These are phyloP conservation scores for Ornithorhynchus anatinus DNA, from an alignment of 2,113 vertebrate species.

Conservation along the genomic window DNA sequence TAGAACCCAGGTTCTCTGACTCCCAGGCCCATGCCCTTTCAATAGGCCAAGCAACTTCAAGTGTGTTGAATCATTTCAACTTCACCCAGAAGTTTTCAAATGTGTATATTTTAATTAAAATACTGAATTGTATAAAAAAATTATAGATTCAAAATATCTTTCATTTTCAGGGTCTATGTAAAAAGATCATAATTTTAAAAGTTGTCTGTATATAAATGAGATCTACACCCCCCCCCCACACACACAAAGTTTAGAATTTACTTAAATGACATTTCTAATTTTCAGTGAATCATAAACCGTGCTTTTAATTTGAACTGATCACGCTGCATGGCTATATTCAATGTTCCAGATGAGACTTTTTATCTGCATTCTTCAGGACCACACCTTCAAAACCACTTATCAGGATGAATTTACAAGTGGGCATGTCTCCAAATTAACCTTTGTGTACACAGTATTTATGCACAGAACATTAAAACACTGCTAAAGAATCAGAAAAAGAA, in stretches of 20 bases:
- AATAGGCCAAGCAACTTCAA: no score
- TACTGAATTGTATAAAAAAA: no score
- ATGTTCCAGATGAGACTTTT: background rate
- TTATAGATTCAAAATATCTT: no score
- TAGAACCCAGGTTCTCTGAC: no score
- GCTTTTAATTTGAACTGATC: slow-evolving; percentile 42
- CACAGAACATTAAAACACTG: no score
- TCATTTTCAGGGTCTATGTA: no score
- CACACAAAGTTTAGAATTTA: slow-evolving; percentile 16
- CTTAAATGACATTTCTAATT: background rate
- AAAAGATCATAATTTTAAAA: background rate
- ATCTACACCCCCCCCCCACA: background rate
- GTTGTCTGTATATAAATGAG: background rate
- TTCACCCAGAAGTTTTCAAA: no score
- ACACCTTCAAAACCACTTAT: slow-evolving; percentile 6
- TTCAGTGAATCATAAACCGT: slow-evolving; percentile 34
- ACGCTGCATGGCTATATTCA: slow-evolving; percentile 30
- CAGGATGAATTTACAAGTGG: slow-evolving; percentile 12
- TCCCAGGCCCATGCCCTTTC: no score
- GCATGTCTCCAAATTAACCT: background rate
- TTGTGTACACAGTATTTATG: no score
- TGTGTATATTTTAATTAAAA: no score
- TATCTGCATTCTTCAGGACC: slow-evolving; percentile 29
- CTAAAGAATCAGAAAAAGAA: no score
- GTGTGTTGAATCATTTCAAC: no score